A percentile compares a stretch with the other conserved stretches of the same genome.
phyloP scores from a whole-genome alignment of 2,797 vertebrate genomes.

The Cryptoprocta ferox region DNA sequence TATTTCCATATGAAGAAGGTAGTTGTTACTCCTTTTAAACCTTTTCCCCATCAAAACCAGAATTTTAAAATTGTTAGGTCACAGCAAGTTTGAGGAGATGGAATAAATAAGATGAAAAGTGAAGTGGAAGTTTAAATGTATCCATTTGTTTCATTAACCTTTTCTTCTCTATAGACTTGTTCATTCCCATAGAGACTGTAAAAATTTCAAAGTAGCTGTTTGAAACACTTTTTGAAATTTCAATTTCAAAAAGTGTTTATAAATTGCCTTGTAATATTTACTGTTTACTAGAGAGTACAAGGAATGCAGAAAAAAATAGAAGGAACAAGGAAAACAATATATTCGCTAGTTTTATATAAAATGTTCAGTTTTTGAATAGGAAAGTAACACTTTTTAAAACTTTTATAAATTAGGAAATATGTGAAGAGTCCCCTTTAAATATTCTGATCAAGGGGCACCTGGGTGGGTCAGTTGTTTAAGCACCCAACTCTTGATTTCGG shows the following conservation, averaged over 20 bases:
- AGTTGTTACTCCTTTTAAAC: background rate
- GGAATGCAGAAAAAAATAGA: background rate
- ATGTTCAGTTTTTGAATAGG: background rate
- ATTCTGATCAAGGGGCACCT: background rate
- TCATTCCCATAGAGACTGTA: background rate
- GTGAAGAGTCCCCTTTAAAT: background rate
- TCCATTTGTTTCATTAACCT: background rate
- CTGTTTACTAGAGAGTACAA: background rate
- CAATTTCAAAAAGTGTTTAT: background rate
- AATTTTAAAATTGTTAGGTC: background rate
- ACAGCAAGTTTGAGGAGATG: background rate
- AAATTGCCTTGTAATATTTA: background rate
- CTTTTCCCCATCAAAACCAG: background rate
- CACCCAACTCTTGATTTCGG: too few species aligned
- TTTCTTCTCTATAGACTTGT: background rate
- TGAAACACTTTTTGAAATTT: background rate
- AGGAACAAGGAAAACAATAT: background rate
- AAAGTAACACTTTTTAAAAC: background rate
- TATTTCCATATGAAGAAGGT: background rate
- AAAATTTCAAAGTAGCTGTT: constrained; percentile 27
- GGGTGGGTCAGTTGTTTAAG: too few species aligned
- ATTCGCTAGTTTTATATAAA: background rate
- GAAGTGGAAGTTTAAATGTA: background rate
- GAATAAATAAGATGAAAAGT: background rate
- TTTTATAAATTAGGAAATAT: background rate